phyloP scores from a whole-genome alignment of 2,888 invertebrate genomes.

The Homarus gammarus region DNA sequence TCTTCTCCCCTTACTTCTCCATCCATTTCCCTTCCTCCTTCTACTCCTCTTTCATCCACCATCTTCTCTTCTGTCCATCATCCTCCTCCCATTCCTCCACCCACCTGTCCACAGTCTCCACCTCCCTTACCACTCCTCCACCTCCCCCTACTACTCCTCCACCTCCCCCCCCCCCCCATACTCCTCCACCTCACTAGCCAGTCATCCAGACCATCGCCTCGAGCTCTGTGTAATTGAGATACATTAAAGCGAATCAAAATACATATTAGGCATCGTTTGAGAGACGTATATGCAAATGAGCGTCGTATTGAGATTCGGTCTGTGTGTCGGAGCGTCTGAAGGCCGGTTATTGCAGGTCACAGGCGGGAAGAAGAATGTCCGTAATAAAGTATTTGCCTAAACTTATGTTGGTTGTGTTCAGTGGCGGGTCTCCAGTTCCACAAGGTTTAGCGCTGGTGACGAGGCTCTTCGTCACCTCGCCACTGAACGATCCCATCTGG shows the following conservation, averaged over 20 bases:
- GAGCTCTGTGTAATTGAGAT: conserved; percentile 62
- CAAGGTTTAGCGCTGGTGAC: background rate
- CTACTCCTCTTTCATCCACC: background rate
- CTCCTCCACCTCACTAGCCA: background rate
- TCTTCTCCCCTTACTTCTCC: background rate
- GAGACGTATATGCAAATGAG: conserved; percentile 7
- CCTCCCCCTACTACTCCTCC: background rate
- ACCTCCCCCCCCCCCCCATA: background rate
- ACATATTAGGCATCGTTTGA: conserved; percentile 36
- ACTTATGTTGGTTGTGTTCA: conserved; percentile 20
- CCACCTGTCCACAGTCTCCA: background rate
- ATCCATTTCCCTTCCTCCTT: background rate
- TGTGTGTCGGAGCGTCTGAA: background rate
- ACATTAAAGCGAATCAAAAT: conserved; percentile 70
- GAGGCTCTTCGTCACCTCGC: background rate
- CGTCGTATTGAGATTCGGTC: background rate
- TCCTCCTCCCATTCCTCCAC: background rate
- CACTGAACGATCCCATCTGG: background rate
- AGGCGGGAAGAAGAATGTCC: background rate
- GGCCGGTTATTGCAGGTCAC: conserved; percentile 1
- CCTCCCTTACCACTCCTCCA: background rate
- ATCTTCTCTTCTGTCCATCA: background rate
- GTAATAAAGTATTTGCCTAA: conserved; percentile 46
- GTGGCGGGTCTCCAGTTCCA: conserved; percentile 1
- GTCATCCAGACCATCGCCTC: too few species aligned